Conservation (phyloP, 2,888 invertebrate genomes). For the Epinotia demarniana region DNA sequence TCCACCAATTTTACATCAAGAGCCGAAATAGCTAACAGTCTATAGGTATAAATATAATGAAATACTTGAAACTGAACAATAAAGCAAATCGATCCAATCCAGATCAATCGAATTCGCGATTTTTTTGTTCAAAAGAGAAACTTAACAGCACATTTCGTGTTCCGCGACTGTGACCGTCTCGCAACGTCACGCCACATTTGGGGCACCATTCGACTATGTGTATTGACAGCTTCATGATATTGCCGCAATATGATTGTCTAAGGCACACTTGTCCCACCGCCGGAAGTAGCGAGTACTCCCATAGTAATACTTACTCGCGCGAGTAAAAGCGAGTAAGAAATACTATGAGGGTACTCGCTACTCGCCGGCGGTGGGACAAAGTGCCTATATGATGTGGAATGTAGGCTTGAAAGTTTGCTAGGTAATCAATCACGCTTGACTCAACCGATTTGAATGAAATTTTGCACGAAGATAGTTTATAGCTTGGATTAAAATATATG, state of each 20-base stretch:
- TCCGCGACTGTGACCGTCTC: constrained; percentile 3
- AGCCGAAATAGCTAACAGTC: background rate
- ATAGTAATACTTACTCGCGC: too few relatives aligned
- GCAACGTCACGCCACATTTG: background rate
- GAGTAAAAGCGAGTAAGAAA: too few relatives aligned
- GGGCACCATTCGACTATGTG: background rate
- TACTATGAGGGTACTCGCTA: too few relatives aligned
- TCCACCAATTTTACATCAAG: background rate
- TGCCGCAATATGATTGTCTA: background rate
- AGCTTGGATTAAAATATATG: too few relatives aligned
- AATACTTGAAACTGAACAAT: background rate
- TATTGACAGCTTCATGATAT: background rate
- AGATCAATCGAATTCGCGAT: constrained; percentile 2
- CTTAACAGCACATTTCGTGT: constrained; percentile 23
- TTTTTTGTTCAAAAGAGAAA: constrained; percentile 37
- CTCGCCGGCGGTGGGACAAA: too few relatives aligned
- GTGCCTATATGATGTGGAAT: too few relatives aligned
- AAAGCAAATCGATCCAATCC: constrained; percentile 18
- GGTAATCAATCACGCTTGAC: too few relatives aligned
- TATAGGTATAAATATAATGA: background rate
- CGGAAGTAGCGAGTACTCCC: too few relatives aligned
- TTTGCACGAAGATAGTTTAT: too few relatives aligned
- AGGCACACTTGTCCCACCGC: too few relatives aligned
- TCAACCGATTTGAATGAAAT: too few relatives aligned
- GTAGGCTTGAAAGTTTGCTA: too few relatives aligned